Conservation (phyloP, 2,113 vertebrate genomes). For the Proterorhinus semilunaris region DNA sequence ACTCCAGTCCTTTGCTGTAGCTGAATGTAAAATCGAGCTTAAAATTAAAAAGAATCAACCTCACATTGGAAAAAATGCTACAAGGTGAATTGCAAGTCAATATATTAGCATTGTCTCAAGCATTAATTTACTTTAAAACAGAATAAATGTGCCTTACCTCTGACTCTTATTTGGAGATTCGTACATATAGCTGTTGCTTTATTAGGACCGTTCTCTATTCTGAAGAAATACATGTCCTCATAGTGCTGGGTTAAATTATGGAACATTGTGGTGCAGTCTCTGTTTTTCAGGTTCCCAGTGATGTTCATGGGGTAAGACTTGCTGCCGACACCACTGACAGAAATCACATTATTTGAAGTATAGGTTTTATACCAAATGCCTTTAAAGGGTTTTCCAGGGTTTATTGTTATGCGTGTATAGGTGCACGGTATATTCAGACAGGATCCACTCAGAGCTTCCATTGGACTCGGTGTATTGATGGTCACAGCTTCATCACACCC, state of each 20-base stretch:
- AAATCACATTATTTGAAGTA: neutral
- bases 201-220: neutral
- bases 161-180: constrained; percentile 29
- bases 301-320: neutral
- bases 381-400: accelerated
- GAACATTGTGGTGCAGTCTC: constrained; percentile 57
- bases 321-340: constrained; percentile 14
- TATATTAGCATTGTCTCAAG: neutral
- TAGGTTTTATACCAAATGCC: constrained; percentile 45
- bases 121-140: neutral
- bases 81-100: no score
- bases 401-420: neutral
- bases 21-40: no score
- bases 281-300: constrained; percentile 39
- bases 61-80: no score
- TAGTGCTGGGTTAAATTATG: neutral
- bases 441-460: neutral
- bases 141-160: constrained; percentile 24
- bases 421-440: constrained; percentile 58
- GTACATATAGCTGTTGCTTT: accelerated
- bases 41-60: no score
- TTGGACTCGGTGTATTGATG: neutral
- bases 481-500: neutral
- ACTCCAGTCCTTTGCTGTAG: no score
- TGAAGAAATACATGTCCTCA: constrained; percentile 46